Percentiles rank a stretch among this genome's conserved stretches.
phyloP scores from a whole-genome alignment of 2,113 vertebrate species.

The Dascyllus trimaculatus region DNA sequence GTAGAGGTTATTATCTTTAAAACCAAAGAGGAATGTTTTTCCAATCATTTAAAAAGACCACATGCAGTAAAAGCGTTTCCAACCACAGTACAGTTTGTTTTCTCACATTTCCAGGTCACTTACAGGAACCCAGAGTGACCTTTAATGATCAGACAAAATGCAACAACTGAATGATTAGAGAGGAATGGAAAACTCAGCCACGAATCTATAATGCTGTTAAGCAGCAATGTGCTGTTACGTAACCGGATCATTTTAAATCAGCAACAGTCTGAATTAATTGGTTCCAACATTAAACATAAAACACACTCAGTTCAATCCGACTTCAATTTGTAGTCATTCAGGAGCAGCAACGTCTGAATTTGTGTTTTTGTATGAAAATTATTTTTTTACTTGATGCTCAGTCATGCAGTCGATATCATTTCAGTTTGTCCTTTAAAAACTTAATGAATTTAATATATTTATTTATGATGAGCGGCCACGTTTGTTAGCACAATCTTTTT shows the following conservation, averaged over 20 bases:
- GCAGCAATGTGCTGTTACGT: conserved; percentile 29
- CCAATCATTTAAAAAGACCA: no score
- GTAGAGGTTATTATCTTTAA: neutral
- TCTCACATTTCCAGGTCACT: neutral
- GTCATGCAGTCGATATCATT: conserved; percentile 13
- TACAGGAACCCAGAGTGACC: neutral
- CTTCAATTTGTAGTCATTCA: neutral
- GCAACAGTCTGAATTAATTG: neutral
- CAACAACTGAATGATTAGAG: conserved; percentile 18
- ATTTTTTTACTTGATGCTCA: conserved; percentile 22
- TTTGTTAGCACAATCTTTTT: neutral
- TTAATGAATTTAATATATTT: neutral
- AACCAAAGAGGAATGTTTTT: neutral
- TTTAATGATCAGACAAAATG: conserved; percentile 27
- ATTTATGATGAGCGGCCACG: neutral
- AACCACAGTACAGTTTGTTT: neutral
- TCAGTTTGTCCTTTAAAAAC: neutral
- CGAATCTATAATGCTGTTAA: conserved; percentile 56
- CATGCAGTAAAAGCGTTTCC: neutral
- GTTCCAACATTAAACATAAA: neutral
- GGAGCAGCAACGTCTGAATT: neutral
- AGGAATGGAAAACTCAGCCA: conserved; percentile 47
- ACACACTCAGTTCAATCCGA: neutral
- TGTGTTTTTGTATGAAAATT: conserved; percentile 15
- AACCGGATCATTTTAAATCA: conserved; percentile 24